A percentile compares a stretch with the other conserved stretches of the same genome.
phyloP scores from a whole-genome alignment of 2,113 vertebrate species.

The Microtus pennsylvanicus region DNA sequence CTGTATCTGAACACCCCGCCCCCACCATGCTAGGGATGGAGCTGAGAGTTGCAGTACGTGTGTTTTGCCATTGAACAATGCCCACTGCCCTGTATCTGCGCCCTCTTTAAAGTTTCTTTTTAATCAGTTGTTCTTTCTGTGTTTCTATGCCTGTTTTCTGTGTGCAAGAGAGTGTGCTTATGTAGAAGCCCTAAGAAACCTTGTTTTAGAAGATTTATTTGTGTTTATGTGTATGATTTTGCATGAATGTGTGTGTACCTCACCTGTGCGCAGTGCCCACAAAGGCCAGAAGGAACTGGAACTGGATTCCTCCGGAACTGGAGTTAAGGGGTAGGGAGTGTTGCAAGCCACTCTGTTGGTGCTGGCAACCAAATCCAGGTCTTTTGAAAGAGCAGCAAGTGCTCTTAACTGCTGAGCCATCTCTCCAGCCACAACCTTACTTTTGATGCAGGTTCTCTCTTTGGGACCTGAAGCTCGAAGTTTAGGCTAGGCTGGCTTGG shows the following conservation, averaged over 20 bases:
- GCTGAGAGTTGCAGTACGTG: too few relatives aligned
- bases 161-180: neutral
- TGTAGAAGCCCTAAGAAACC: neutral
- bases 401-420: neutral
- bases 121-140: neutral
- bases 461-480: too few relatives aligned
- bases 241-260: neutral
- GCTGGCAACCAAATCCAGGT: neutral
- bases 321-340: neutral
- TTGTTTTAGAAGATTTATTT: neutral
- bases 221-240: neutral
- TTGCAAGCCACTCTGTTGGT: neutral
- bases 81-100: neutral
- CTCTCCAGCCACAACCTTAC: neutral
- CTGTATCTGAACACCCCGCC: neutral
- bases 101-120: neutral
- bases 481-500: neutral
- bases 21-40: neutral
- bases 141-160: neutral
- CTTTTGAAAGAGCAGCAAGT: neutral
- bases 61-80: neutral
- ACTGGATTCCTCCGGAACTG: too few relatives aligned
- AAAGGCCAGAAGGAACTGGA: neutral
- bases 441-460: neutral
- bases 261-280: too few relatives aligned